Evolutionary conservation across 2,888 invertebrate genomes (phyloP).

Genomic region (Malacosoma neustria): DNA sequence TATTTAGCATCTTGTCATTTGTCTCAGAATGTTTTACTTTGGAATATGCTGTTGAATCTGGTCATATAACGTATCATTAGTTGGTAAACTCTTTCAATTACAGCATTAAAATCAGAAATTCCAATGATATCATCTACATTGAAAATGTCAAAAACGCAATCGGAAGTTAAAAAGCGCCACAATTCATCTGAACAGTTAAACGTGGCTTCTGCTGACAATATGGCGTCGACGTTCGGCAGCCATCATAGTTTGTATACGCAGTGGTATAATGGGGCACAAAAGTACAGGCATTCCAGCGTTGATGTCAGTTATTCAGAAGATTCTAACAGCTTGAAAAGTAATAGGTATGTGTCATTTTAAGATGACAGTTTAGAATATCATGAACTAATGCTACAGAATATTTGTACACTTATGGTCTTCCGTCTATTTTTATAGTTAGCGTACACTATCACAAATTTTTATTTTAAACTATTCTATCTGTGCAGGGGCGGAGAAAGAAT

Average conservation of each 20-base stretch:
- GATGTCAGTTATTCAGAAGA: constrained; percentile 78
- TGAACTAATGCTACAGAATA: no score
- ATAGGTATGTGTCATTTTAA: constrained; percentile 53
- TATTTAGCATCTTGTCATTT: no score
- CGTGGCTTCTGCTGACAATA: constrained; percentile 35
- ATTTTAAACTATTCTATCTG: no score
- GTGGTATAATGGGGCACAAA: constrained; percentile 47
- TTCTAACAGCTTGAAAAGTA: constrained; percentile 79
- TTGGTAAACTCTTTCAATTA: no score
- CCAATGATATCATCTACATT: constrained; percentile 47
- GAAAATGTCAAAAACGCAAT: constrained; percentile 57
- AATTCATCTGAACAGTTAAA: constrained; percentile 60
- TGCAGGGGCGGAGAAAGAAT: no score
- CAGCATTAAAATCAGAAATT: constrained; percentile 48
- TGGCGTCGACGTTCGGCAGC: constrained; percentile 60
- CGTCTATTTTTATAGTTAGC: background rate
- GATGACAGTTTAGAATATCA: no score
- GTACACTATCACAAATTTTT: no score
- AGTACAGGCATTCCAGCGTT: constrained; percentile 55
- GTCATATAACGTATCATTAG: no score
- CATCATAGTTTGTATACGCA: constrained; percentile 54
- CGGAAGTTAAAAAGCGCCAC: constrained; percentile 75
- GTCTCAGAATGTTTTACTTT: no score
- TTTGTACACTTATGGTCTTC: no score
- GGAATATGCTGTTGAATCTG: no score